Evolutionary conservation across 2,797 vertebrate species (phyloP), one percentile per base, ranked within the genome.

Genomic region (Harpagifer antarcticus): DNA sequence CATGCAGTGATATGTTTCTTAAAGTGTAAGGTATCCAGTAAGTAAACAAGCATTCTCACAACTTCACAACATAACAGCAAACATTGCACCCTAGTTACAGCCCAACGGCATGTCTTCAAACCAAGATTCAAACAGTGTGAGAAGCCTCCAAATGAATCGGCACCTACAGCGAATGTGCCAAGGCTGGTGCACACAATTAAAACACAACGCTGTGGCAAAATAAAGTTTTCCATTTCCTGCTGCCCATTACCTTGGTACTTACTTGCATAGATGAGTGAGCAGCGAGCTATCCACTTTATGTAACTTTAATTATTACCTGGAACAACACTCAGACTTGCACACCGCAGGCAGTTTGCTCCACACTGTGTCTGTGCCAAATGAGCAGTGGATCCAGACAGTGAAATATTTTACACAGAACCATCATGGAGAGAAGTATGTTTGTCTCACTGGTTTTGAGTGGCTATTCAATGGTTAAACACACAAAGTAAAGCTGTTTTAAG

Each of bases 271-370:
- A 60, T 65, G 86, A 86, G 62, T n/a, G 63, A 82, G 81, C 82
- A 79, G 83, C 31, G 7, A 71, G 70, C 45, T 27, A 60, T 75
- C 70, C 58, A 64, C 81, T 75, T 80, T 81, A 54, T 82, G 76
- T 82, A 70, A 68, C 76, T 74, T 69, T 83, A 81, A 88, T 87
- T 85, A 78, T 83, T 53, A 86, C 78, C 82, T 88, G 79, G 77
- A 76, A 88, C 59, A 78, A 84, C 66, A 79, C 78, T 56, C 33
- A 53, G 54, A 60, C 50, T 56, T 12, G 6, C 60, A 9, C 10
- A 52, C 69, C 72, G 11, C 52, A 61, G 69, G 79, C 81, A 68
- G 68, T 74, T 31, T 67, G 66, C 1, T 72, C 57, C 50, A 27
- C 33, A 37, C 4, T 37, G 33, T n/a, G 27, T 52, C 64, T 44